Base-by-base conservation (phyloP, 92 coral and sea anemone genomes). In the Meandrina meandrites region DNA sequence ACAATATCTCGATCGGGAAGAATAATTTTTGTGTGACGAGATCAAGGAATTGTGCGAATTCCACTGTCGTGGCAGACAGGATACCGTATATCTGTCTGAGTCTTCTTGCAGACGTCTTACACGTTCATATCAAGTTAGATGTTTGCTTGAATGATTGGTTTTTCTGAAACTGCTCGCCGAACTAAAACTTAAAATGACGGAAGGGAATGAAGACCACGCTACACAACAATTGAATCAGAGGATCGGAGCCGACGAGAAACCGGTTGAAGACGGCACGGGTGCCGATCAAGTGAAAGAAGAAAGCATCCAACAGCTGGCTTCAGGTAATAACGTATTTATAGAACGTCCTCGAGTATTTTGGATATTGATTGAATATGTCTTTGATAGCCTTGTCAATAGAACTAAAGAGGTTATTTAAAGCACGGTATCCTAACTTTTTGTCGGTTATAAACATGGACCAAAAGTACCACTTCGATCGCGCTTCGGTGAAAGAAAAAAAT, bases 11-110 rank as follows among this genome's bases (percentile, higher is more conserved):
- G 32, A 21, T 1, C 31, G 27, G 50, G 19, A 40, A 54, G 35
- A 35, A 82, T 51, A 50, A 1, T 68, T 69, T 64, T 57, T 28
- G 79, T 82, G 66, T 57, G 42, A 51, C 9, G 79, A 51, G 73
- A 69, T 57, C 87, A 84, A 62, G 81, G 86, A 76, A 84, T 84
- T 54, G 71, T 21, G 60, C 42, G 21, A 84, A 84, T 35, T 84
- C 81, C 81, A 58, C 27, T 75, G 81, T 84, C 81, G 81, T 84
- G 34, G 79, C 77, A 50, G 58, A 36, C n/a, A n/a, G n/a, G n/a
- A n/a, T n/a, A 12, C 0, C 0, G 50, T 1, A 3, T 50, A 21
- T 1, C 51, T 37, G 51, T 73, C 45, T 16, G 21, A 56, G 77
- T 21, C 78, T 6, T 27, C 27, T 16, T 73, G 50, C 78, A 37